Conservation (phyloP, 1,140 invertebrate species). For the Apis cerana region DNA sequence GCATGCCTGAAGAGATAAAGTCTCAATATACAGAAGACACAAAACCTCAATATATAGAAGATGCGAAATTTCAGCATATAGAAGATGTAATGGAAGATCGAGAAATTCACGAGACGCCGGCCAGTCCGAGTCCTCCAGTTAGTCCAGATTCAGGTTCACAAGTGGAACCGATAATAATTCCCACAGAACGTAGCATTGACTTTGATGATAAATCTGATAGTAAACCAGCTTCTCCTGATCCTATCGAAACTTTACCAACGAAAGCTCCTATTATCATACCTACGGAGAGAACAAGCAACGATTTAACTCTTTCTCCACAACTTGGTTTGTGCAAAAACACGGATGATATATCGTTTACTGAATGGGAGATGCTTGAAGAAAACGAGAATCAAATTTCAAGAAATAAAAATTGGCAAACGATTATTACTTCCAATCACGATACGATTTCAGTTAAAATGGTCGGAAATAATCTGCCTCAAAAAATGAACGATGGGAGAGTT, state of each 20-base stretch:
- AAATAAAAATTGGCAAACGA: constrained; percentile 27
- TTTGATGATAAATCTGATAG: constrained; percentile 23
- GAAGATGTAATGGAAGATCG: background rate
- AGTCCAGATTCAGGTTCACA: constrained; percentile 63
- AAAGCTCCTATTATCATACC: constrained; percentile 67
- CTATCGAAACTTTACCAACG: constrained; percentile 49
- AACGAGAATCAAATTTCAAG: constrained; percentile 41
- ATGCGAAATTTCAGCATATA: background rate
- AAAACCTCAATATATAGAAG: background rate
- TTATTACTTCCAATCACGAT: constrained; percentile 37
- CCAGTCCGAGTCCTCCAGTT: constrained; percentile 77
- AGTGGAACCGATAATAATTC: constrained; percentile 74
- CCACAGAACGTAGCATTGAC: constrained; percentile 72
- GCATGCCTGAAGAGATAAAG: background rate
- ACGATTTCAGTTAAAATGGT: constrained; percentile 40
- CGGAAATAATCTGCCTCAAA: constrained; percentile 52
- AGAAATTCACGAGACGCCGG: constrained; percentile 72
- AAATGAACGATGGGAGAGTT: constrained; percentile 38
- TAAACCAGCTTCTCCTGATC: constrained; percentile 57
- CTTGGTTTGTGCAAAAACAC: background rate
- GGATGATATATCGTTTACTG: constrained; percentile 39
- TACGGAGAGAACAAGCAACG: constrained; percentile 53
- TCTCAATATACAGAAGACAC: background rate
- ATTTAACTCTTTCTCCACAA: background rate
- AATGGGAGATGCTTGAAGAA: constrained; percentile 68